Base-by-base conservation (phyloP, 2,888 invertebrate genomes). In the Drosophila austrosaltans region DNA sequence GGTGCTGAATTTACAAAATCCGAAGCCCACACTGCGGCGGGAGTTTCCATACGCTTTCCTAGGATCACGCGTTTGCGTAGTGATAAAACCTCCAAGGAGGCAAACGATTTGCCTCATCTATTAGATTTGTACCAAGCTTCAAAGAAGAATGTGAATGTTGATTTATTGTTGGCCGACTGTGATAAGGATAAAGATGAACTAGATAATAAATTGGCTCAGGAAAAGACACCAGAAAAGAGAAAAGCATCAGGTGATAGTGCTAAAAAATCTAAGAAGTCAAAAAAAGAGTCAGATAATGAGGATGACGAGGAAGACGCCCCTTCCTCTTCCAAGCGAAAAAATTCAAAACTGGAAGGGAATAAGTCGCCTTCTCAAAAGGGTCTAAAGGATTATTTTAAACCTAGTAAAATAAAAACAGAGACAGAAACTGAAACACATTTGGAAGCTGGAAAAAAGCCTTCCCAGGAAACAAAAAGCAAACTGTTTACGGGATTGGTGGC, bases 31-130 rank as follows among this genome's bases (percentile, higher is more conserved):
- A 98, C 98, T 1, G 98, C 98, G 0, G 95, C 96, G 83, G 98
- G 98, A 1, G 98, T 99, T 85, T 98, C 98, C 2, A 97, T 98
- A 56, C 93, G 98, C 63, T 98, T 98, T 93, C 98, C 98, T 0
- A 94, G 98, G 78, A 97, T 98, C 0, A 96, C 96, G 0, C 94
- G 94, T 79, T 95, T 98, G 74, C 94, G 98, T 64, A 93, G 94
- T 63, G 98, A 99, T 91, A 99, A 98, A 92, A 93, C 94, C 70
- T 97, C 97, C 95, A 92, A 96, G 79, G 94, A 95, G 0, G 98
- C 98, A 0, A 98, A 98, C 0, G 95, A 94, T 87, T 93, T 98
- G 62, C 93, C 94, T 25, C 96, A 97, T 91, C 92, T 98, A 0
- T 94, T 94, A 88, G 93, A 93, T 28, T 92, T 97, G 2, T 96